These are phyloP conservation scores for Intellagama lesueurii DNA, from an alignment of 2,797 vertebrate genomes.

Conservation along the genomic window DNA sequence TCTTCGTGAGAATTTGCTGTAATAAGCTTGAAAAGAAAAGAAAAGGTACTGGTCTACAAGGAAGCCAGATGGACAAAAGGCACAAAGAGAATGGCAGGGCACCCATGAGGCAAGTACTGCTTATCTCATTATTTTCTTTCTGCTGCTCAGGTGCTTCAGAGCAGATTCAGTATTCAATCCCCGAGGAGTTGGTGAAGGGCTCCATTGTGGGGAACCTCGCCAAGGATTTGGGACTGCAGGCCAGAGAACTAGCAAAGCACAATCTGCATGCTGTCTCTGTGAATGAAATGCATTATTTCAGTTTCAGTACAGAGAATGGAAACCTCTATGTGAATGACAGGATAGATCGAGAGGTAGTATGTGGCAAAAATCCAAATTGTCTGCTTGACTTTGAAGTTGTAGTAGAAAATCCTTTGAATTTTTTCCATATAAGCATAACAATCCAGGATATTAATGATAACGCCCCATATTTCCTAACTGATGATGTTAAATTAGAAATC, in stretches of 20 bases:
- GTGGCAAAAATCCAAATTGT: slow-evolving; percentile 75
- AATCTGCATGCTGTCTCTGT: slow-evolving; percentile 62
- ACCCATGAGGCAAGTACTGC: slow-evolving; percentile 44
- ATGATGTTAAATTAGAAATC: slow-evolving; percentile 73
- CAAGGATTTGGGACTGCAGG: slow-evolving; percentile 40
- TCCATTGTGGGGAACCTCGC: slow-evolving; percentile 57
- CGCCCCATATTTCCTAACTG: slow-evolving; percentile 72
- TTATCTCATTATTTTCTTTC: slow-evolving; percentile 54
- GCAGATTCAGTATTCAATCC: slow-evolving; percentile 76
- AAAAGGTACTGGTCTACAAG: slow-evolving; percentile 9
- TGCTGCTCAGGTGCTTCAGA: slow-evolving; percentile 36
- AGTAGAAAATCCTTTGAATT: slow-evolving; percentile 82
- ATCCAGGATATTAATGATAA: slow-evolving; percentile 80
- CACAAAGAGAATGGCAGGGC: slow-evolving; percentile 13
- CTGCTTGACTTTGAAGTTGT: slow-evolving; percentile 82
- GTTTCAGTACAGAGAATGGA: slow-evolving; percentile 70
- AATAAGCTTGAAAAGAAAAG: background rate
- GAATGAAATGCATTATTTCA: slow-evolving; percentile 76
- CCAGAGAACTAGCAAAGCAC: slow-evolving; percentile 60
- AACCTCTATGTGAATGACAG: slow-evolving; percentile 51
- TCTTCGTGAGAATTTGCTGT: background rate
- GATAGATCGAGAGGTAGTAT: slow-evolving; percentile 80
- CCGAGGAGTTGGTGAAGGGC: slow-evolving; percentile 73
- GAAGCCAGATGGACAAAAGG: slow-evolving; percentile 53
- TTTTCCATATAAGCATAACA: slow-evolving; percentile 75